Evolutionary conservation across 2,888 invertebrate genomes (phyloP), one percentile per base, ranked within the genome.

Genomic region (Himalopsyche kuldschensis): DNA sequence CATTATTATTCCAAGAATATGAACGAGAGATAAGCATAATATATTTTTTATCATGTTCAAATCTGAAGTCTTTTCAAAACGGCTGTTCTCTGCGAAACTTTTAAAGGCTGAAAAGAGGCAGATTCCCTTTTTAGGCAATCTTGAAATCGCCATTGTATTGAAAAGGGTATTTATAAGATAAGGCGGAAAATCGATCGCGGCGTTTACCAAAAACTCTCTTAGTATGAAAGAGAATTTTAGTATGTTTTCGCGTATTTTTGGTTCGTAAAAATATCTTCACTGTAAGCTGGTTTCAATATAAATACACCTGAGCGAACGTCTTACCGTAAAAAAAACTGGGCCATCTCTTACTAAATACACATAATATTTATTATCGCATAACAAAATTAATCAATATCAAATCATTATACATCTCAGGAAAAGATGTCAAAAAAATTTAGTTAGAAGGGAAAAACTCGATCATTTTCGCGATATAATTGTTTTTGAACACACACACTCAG

Each of bases 121-220:
- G 69, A 24, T 69, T 69, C 69, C 69, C 69, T 69, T 69, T 69
- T 69, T 69, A 69, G 69, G 69, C 69, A 69, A 69, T 69, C 69
- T 69, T 69, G 69, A 69, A 69, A 69, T 69, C 69, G 69, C 69
- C 27, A 69, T 69, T 69, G 69, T 69, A 69, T 69, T 69, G 69
- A 69, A 69, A 69, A 69, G 69, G 69, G 69, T 69, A 69, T 69
- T 69, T 69, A 69, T 69, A 69, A 69, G 69, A 69, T 69, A 69
- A 69, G 69, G 69, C 27, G 69, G 69, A 69, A 69, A 69, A 69
- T 69, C 69, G 69, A 69, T 69, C 69, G 69, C 27, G 27, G 27
- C 69, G 15, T 69, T 69, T 69, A 69, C 69, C 69, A 69, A 69
- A 69, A 69, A 24, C 69, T 69, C 69, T 69, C 69, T 0, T 69